Conservation (phyloP, 2,113 vertebrate genomes). For the Centropus unirufus region DNA sequence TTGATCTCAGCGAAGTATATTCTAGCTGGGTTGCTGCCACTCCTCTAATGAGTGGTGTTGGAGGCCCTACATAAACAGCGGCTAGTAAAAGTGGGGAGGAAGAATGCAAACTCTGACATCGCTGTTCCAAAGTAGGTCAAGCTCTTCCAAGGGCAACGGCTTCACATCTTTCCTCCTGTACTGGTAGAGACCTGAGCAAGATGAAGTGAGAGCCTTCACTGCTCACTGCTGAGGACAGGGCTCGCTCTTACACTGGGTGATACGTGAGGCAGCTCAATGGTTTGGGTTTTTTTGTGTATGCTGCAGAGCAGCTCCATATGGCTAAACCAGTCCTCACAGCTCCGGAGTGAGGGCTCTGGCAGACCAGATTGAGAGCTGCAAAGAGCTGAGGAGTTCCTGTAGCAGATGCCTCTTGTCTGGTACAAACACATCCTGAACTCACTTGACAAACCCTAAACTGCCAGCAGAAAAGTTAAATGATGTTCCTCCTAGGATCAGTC, state of each 20-base stretch:
- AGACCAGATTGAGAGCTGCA: not conserved
- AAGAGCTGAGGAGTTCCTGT: not conserved
- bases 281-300: fast-evolving
- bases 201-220: not conserved
- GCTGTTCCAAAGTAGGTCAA: constrained; percentile 35
- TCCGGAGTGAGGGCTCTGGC: not conserved
- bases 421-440: not conserved
- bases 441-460: not conserved
- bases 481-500: not conserved
- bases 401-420: not conserved
- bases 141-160: not conserved
- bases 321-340: not conserved
- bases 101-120: not conserved
- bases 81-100: not conserved
- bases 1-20: constrained; percentile 20
- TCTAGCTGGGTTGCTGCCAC: constrained; percentile 17
- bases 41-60: constrained; percentile 39
- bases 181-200: not conserved
- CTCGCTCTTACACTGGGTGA: not conserved
- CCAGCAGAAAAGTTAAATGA: not conserved
- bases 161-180: fast-evolving
- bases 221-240: not conserved
- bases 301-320: not conserved
- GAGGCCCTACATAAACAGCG: not conserved
- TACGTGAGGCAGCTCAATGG: not conserved